phyloP scores from a whole-genome alignment of 2,797 vertebrate genomes.

The Miichthys miiuy region DNA sequence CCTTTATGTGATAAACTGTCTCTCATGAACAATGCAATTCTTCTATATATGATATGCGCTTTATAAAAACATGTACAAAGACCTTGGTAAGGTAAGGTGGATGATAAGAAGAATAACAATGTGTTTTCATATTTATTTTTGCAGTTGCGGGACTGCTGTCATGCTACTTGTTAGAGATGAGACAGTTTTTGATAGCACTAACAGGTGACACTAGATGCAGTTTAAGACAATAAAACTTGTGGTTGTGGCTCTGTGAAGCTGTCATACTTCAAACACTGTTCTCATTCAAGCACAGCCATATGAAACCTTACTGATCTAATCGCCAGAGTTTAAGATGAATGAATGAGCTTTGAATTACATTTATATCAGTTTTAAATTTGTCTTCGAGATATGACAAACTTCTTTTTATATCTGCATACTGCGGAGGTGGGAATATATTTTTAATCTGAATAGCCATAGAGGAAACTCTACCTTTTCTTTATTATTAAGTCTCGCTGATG shows the following conservation, averaged over 20 bases:
- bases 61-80: not conserved
- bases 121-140: not conserved
- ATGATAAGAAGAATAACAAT: no score
- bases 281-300: not conserved
- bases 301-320: conserved; percentile 22
- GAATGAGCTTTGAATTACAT: conserved; percentile 24
- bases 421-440: not conserved
- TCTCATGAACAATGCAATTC: not conserved
- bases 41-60: not conserved
- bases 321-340: conserved; percentile 26
- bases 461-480: not conserved
- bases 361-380: not conserved
- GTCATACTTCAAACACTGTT: not conserved
- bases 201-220: conserved; percentile 1
- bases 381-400: no score
- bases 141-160: not conserved
- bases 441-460: not conserved
- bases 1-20: conserved; percentile 10
- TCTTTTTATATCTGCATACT: conserved; percentile 1
- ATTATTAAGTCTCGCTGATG: conserved; percentile 1
- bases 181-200: not conserved
- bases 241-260: not conserved
- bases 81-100: no score
- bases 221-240: not conserved
- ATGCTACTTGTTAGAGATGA: not conserved